Base-by-base conservation (phyloP, 2,888 invertebrate species). In the Boloria selene region DNA sequence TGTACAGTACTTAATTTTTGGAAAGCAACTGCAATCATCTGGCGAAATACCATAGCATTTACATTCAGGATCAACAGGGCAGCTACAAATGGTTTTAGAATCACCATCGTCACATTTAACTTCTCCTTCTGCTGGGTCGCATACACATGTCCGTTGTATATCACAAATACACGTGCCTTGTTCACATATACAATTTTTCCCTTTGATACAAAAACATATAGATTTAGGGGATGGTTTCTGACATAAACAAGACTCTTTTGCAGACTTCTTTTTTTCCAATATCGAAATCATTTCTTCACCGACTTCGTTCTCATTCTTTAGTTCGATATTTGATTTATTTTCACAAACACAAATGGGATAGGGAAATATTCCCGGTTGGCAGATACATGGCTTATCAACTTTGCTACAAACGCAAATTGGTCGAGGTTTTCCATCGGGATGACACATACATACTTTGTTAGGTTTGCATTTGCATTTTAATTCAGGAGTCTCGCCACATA, bases 311-410 rank as follows among this genome's bases (percentile, higher is more conserved):
- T 17, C 14, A n/a, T 60, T 50, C 22, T 13, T 44, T 22, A 70
- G 65, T 31, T 74, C 74, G 42, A 22, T 38, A 13, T 55, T 70
- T 7, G 84, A 84, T 67, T 87, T 86, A 65, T 73, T 65, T 73
- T 83, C 79, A 73, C 91, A 91, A 45, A 72, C 72, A 68, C 91
- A 91, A 63, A 85, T 62, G 49, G 88, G 84, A 64, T 70, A 77
- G n/a, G 89, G 85, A 75, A 77, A 85, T 67, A 81, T 83, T 31
- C 72, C 79, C 1, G 79, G 75, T 49, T 81, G 70, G 70, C 91
- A 92, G 65, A 87, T 71, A 69, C 91, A 90, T 38, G 89, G 89
- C 69, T 85, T 88, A n/a, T 83, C 78, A 31, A 90, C 69, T 17
- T 80, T 51, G 4, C 76, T 80, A 73, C 91, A 91, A 55, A 77